Conservation (phyloP, 1,140 invertebrate species). For the Acromyrmex echinatior region DNA sequence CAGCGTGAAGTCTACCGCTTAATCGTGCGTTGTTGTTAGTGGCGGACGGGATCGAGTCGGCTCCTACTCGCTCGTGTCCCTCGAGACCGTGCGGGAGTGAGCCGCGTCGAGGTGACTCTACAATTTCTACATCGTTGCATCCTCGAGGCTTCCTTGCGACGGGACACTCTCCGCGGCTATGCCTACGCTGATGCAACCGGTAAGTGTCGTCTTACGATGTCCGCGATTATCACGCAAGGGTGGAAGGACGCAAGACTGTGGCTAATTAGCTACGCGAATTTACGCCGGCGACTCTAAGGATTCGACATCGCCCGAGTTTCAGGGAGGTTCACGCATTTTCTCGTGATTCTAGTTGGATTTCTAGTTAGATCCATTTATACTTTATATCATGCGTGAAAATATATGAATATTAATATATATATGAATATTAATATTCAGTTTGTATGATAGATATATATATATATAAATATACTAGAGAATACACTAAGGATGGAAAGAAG, state of each 20-base stretch:
- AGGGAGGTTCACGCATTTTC: neutral
- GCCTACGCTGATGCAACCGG: slow-evolving; percentile 79
- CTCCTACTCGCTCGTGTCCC: slow-evolving; percentile 37
- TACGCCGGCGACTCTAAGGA: neutral
- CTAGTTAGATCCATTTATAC: neutral
- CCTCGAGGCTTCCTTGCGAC: neutral
- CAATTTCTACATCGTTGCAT: neutral
- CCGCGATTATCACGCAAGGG: neutral
- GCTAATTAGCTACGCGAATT: neutral
- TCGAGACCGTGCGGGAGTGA: slow-evolving; percentile 26
- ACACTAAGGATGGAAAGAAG: neutral
- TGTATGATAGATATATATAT: neutral
- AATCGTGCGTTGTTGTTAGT: slow-evolving; percentile 47
- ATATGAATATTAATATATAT: neutral
- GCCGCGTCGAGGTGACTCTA: slow-evolving; percentile 12
- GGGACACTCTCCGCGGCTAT: slow-evolving; percentile 63
- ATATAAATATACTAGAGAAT: neutral
- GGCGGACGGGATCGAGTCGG: slow-evolving; percentile 51
- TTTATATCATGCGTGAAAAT: neutral
- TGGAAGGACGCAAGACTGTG: neutral
- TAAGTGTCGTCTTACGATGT: slow-evolving; percentile 60
- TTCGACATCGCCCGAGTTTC: neutral
- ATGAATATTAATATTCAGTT: neutral
- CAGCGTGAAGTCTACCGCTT: slow-evolving; percentile 30
- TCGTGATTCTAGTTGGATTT: neutral